Evolutionary conservation across 2,113 vertebrate species (phyloP), one percentile per base, ranked within the genome.

Genomic region (Mola mola): DNA sequence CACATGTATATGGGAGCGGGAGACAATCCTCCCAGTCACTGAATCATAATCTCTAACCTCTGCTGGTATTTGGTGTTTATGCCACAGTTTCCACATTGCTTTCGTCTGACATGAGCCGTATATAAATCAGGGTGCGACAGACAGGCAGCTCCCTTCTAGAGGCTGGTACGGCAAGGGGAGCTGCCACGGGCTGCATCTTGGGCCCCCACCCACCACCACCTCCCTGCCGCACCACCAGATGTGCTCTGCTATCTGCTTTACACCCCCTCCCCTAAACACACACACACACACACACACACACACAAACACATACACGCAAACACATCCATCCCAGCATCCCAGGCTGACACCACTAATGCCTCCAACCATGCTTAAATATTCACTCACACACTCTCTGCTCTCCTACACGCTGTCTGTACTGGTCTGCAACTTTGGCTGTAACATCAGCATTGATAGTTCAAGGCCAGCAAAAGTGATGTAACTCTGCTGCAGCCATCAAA

Each of bases 61-160:
- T 93, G 93, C 91, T 91, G 90, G 93, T 93, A 95, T 94, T 96
- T 91, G 82, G 80, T 93, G 93, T 95, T 94, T 92, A 94, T 93
- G 93, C 94, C 91, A 78, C 92, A 90, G 86, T 94, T 93, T 94
- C 94, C 89, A 92, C 94, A 94, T 94, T 93, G 84, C 93, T 91
- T 86, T 92, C 92, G 92, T 92, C 78, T 93, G 94, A 95, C 94
- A 93, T 89, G 90, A 91, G 90, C 87, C 72, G 70, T 75, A 88
- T 86, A 94, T 97, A 95, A 97, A 96, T 96, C 95, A 95, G 78
- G 47, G 47, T 38, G 75, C 44, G 74, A 82, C 59, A 80, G 86
- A 85, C 75, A 88, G 94, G 92, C 93, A 93, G 92, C 93, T 94
- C 93, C 95, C 94, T 94, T 93, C 93, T 72, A 93, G 93, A 89